Base-by-base conservation (phyloP, 1,140 invertebrate genomes). In the Leptinotarsa lineolata region DNA sequence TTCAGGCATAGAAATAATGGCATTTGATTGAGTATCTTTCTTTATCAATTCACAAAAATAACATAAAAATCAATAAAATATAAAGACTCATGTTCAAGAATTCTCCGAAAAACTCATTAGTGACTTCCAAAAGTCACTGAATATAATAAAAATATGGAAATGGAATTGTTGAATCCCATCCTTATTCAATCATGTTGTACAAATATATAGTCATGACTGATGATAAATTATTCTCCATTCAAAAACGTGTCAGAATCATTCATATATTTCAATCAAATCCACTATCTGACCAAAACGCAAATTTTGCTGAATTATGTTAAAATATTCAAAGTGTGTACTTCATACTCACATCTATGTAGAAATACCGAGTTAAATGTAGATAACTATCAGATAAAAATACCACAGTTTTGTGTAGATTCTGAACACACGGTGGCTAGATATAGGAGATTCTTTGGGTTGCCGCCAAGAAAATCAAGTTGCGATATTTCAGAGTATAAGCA, bases 321-420 rank as follows among this genome's bases (percentile, higher is more conserved):
- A 39, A 39, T 39, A 39, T 39, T 39, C 2, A 39, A 39, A 39
- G 30, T 39, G 11, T 39, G 30, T 39, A 39, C 0, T 54, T 54
- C n/a, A 54, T 54, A 54, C 48, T 54, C 15, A 54, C 48, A 54
- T 54, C 48, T 54, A 4, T 54, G 16, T 63, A 63, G 15, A 21
- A 5, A 63, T 18, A 18, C 13, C 13, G 4, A 63, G 4, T 63
- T 63, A 1, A 63, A 63, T 22, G 61, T 63, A 63, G 21, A 63
- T 63, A 16, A 63, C 16, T 20, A 63, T 21, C 67, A 48, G 44
- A 46, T 68, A 68, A n/a, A 68, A 68, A 68, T 68, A 68, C 64
- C 39, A 21, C 20, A 11, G 11, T 54, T 68, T 21, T 58, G 48
- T 68, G 67, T 20, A 12, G 46, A 54, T 48, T 68, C 18, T 16